These are phyloP conservation scores for Cordilura impudica DNA, from an alignment of 2,888 invertebrate species.

Conservation along the genomic window DNA sequence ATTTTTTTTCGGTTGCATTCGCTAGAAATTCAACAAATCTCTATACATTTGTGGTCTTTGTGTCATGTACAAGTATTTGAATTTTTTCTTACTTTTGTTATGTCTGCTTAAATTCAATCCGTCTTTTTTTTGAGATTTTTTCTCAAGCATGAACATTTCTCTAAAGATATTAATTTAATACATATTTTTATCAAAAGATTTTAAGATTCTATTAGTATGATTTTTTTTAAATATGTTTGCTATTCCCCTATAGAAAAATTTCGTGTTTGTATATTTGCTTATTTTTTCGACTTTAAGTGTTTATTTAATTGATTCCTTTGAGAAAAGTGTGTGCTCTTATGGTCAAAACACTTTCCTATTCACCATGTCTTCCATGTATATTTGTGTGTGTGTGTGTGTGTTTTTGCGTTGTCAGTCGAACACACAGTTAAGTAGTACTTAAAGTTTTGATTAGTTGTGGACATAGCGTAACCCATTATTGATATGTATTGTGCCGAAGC, in stretches of 20 bases:
- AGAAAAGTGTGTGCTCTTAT: conserved; percentile 61
- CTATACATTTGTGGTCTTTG: conserved; percentile 59
- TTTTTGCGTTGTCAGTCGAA: conserved; percentile 40
- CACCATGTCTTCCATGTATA: conserved; percentile 6
- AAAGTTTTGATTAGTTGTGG: conserved; percentile 71
- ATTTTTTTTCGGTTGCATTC: conserved; percentile 1
- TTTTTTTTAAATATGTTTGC: no score
- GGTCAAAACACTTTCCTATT: neutral
- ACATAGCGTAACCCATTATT: conserved; percentile 46
- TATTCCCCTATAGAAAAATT: conserved; percentile 5
- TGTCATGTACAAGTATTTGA: conserved; percentile 58
- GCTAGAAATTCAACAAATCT: conserved; percentile 48
- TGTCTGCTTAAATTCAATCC: conserved; percentile 51
- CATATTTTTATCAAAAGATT: no score
- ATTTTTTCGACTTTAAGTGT: conserved; percentile 66
- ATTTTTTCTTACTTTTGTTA: conserved; percentile 7
- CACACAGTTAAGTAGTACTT: conserved; percentile 65
- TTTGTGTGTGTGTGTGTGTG: neutral
- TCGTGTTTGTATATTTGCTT: conserved; percentile 31
- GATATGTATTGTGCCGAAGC: conserved; percentile 20
- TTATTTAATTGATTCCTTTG: conserved; percentile 72
- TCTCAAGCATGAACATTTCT: neutral
- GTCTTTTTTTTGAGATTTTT: conserved; percentile 14
- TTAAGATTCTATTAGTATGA: no score
- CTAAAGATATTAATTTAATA: neutral